Conservation (phyloP, 1,140 invertebrate species). For the Episyrphus balteatus region DNA sequence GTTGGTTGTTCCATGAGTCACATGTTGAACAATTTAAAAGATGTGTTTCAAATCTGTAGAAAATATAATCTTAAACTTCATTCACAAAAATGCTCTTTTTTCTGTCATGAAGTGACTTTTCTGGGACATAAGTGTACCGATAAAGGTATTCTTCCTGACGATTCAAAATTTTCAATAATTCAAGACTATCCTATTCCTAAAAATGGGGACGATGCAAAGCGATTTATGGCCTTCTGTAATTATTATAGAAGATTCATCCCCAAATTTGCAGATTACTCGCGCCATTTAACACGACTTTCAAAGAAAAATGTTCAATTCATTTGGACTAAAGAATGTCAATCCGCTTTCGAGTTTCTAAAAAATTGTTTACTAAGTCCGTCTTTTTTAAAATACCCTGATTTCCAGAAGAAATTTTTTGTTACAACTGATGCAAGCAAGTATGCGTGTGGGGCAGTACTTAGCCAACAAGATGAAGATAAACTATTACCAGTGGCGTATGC, state of each 20-base stretch:
- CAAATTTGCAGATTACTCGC: conserved; percentile 13
- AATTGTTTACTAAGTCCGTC: neutral
- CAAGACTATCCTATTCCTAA: conserved; percentile 18
- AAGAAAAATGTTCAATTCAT: neutral
- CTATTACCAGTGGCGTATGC: conserved; percentile 12
- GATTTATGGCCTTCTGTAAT: too few species aligned
- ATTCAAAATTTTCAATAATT: conserved; percentile 13
- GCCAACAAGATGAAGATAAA: conserved; percentile 6
- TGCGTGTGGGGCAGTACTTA: conserved; percentile 10
- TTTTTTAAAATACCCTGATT: conserved; percentile 1
- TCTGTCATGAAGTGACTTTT: conserved; percentile 20
- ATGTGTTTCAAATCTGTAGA: conserved; percentile 13
- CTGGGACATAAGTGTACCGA: conserved; percentile 18
- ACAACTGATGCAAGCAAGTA: conserved; percentile 9
- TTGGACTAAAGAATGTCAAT: too few species aligned
- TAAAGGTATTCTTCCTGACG: conserved; percentile 18
- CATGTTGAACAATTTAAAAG: conserved; percentile 14
- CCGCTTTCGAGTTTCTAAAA: too few species aligned
- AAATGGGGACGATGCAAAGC: conserved; percentile 12
- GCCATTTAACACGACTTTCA: neutral
- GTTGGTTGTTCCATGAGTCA: conserved; percentile 8
- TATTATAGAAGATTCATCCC: too few species aligned
- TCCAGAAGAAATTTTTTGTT: conserved; percentile 6
- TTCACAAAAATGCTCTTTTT: conserved; percentile 19
- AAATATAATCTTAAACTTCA: conserved; percentile 23